phyloP scores from a whole-genome alignment of 1,140 invertebrate genomes.

The Eriosoma lanigerum region DNA sequence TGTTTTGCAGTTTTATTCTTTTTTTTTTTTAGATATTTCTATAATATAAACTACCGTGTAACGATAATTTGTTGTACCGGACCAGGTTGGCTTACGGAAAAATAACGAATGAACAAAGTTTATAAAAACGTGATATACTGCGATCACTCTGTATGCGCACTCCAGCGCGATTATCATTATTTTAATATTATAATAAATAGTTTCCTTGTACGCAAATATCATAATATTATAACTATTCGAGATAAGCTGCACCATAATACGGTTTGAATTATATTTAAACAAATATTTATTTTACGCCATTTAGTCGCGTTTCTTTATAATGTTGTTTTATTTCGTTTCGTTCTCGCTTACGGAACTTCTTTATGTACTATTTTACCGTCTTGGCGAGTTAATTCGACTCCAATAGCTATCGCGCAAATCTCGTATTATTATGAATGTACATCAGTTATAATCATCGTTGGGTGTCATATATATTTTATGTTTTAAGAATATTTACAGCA shows the following conservation, averaged over 20 bases:
- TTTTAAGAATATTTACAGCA: too few species aligned
- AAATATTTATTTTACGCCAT: constrained; percentile 32
- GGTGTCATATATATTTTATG: too few species aligned
- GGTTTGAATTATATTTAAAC: constrained; percentile 26
- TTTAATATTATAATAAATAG: too few species aligned
- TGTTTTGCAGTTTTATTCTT: too few species aligned
- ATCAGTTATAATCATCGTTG: neutral
- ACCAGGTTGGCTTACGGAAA: neutral
- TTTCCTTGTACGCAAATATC: too few species aligned
- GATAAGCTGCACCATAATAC: neutral
- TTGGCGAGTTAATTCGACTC: neutral
- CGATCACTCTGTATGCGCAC: too few species aligned
- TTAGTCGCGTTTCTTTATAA: neutral
- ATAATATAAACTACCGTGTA: neutral
- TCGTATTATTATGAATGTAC: neutral
- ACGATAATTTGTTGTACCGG: neutral
- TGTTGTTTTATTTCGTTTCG: neutral
- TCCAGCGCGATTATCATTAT: too few species aligned
- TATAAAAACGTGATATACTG: too few species aligned
- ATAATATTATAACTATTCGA: constrained; percentile 8
- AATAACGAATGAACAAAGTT: too few species aligned
- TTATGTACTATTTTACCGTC: too few species aligned
- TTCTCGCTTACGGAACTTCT: too few species aligned
- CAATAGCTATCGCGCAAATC: neutral
- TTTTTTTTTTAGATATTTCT: too few species aligned